Base-by-base conservation (phyloP, 2,797 vertebrate species). In the Scleropages formosus region DNA sequence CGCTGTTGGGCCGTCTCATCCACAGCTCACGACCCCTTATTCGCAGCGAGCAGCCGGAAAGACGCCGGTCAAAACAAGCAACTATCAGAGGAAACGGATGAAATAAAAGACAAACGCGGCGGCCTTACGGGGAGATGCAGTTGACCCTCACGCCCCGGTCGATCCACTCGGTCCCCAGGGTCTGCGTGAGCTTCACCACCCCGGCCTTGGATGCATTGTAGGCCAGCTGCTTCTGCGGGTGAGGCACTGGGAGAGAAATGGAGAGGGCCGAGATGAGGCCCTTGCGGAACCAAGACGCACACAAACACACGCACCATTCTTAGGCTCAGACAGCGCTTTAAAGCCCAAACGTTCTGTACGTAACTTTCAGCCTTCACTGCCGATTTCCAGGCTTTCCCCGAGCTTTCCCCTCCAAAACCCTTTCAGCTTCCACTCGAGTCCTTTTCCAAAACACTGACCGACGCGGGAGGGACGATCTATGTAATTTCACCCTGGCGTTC, bases 181-280 rank as follows among this genome's bases (percentile, higher is more conserved):
- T 94, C 90, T 94, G 92, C 15, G 94, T 94, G 82, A 92, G 86
- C 87, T 93, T 95, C 81, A 94, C 92, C 78, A 93, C 92, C 67
- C 92, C 92, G 0, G 94, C 92, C 87, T 94, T 93, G 3, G 90
- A 94, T 31, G 88, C 68, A 27, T 91, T 93, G 84, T 91, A 94
- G 0, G 92, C 92, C 80, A 93, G 85, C 90, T 95, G 93, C 87
- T 94, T 94, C 88, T 93, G 91, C 0, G 92, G 90, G 78, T 93
- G 92, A 0, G 93, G 94, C 39, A 93, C 92, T 93, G 26, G 63
- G 1, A 26, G 24, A 75, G 11, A 15, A 24, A 22, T 18, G 53
- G 10, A 61, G 12, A 59, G 18, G 22, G 16, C 11, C 22, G 18
- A 10, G 59, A n/a, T n/a, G 16, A 22, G 59, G 59, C 59, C 59